Evolutionary conservation across 2,888 invertebrate species (phyloP).

Genomic region (Oscheius onirici): DNA sequence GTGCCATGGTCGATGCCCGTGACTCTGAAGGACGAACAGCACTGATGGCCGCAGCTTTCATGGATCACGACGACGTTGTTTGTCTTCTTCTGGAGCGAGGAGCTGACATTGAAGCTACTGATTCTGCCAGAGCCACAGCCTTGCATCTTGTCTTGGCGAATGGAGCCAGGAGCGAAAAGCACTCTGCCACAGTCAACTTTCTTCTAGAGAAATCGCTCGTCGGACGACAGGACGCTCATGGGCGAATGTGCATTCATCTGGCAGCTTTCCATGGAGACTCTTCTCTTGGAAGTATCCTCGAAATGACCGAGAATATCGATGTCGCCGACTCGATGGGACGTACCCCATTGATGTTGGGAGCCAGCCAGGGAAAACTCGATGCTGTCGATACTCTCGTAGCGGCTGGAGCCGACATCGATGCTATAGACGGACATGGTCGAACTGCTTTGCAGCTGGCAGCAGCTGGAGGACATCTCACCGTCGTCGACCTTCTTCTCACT

Average conservation of each 20-base stretch:
- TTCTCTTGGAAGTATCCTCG: conserved; percentile 41
- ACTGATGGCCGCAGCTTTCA: conserved; percentile 59
- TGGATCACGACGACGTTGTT: conserved; percentile 55
- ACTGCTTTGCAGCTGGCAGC: conserved; percentile 59
- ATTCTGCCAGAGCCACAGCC: conserved; percentile 56
- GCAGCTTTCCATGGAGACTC: conserved; percentile 77
- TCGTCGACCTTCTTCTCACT: conserved; percentile 50
- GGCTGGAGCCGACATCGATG: conserved; percentile 49
- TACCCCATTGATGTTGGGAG: conserved; percentile 59
- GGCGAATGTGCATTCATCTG: conserved; percentile 61
- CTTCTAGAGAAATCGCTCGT: conserved; percentile 29
- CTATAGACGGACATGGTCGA: conserved; percentile 55
- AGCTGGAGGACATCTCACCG: conserved; percentile 48
- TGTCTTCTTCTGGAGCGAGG: conserved; percentile 48
- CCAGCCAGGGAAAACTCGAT: conserved; percentile 54
- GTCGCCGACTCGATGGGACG: conserved; percentile 46
- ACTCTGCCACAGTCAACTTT: conserved; percentile 43
- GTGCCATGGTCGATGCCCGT: conserved; percentile 48
- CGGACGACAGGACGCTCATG: conserved; percentile 38
- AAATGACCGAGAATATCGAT: conserved; percentile 35
- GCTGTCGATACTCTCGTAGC: conserved; percentile 46
- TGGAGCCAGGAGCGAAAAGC: conserved; percentile 46
- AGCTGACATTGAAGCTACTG: conserved; percentile 40
- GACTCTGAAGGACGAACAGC: conserved; percentile 55
- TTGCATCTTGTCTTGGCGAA: conserved; percentile 56